phyloP scores from a whole-genome alignment of 2,113 vertebrate genomes.

The Stictonetta naevosa region DNA sequence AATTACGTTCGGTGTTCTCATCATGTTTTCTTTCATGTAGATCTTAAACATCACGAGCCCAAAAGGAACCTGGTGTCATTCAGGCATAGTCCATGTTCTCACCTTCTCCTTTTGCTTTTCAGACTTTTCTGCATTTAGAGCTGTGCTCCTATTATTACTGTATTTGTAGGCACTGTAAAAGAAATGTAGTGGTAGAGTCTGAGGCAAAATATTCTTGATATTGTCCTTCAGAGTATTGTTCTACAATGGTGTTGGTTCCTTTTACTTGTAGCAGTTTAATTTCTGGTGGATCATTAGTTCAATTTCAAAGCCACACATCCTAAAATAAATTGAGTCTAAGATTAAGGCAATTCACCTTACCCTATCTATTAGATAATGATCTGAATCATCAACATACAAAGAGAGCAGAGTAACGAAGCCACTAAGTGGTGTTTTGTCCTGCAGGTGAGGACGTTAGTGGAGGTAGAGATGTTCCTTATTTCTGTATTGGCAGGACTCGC shows the following conservation, averaged over 20 bases:
- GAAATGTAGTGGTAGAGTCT: neutral
- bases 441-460: conserved; percentile 17
- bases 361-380: conserved; percentile 8
- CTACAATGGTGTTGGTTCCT: conserved; percentile 9
- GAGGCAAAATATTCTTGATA: neutral
- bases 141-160: neutral
- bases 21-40: conserved; percentile 17
- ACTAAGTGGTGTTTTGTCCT: neutral
- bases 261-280: conserved; percentile 6
- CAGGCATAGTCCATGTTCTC: neutral
- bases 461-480: neutral
- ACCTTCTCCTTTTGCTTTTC: conserved; percentile 39
- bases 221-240: neutral
- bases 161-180: conserved; percentile 40
- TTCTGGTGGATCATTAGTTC: conserved; percentile 34
- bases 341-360: neutral
- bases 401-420: neutral
- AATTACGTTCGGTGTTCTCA: conserved; percentile 12
- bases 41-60: neutral
- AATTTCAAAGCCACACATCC: conserved; percentile 19
- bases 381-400: neutral
- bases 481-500: conserved; percentile 4
- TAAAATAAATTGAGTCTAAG: neutral
- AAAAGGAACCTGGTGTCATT: neutral
- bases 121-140: neutral